A percentile compares a stretch with the other conserved stretches of the same genome.
Evolutionary conservation across 2,888 invertebrate species (phyloP).

Genomic region (Operophtera brumata): DNA sequence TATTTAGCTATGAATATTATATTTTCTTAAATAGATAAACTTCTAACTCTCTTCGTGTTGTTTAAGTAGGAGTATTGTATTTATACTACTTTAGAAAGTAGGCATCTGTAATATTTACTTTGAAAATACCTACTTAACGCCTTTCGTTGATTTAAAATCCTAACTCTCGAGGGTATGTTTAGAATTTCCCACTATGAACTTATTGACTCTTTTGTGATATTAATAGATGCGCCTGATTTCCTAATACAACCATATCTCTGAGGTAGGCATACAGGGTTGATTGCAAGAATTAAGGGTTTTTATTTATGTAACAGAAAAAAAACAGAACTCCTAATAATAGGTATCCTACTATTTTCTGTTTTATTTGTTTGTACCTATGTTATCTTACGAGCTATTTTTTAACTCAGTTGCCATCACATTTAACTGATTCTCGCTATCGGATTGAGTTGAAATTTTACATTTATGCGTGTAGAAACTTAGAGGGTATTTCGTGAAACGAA

Average conservation of each 20-base stretch:
- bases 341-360: too few species aligned
- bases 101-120: not conserved
- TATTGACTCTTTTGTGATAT: constrained; percentile 3
- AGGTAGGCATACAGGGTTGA: constrained; percentile 67
- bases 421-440: too few species aligned
- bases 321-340: too few species aligned
- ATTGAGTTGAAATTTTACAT: too few species aligned
- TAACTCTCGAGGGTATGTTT: not conserved
- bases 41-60: constrained; percentile 37
- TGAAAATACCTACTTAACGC: not conserved
- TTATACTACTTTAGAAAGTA: constrained; percentile 23
- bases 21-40: constrained; percentile 26
- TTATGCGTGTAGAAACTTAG: too few species aligned
- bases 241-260: constrained; percentile 54
- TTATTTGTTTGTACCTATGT: too few species aligned
- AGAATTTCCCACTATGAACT: constrained; percentile 5
- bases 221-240: constrained; percentile 44
- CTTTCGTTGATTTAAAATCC: not conserved
- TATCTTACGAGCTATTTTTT: too few species aligned
- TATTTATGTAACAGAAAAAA: too few species aligned
- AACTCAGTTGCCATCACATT: too few species aligned
- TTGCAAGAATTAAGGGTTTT: not conserved
- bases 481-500: too few species aligned
- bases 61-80: constrained; percentile 42
- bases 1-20: not conserved